Conservation (phyloP, 2,888 invertebrate species). For the Ypsolopha sequella region DNA sequence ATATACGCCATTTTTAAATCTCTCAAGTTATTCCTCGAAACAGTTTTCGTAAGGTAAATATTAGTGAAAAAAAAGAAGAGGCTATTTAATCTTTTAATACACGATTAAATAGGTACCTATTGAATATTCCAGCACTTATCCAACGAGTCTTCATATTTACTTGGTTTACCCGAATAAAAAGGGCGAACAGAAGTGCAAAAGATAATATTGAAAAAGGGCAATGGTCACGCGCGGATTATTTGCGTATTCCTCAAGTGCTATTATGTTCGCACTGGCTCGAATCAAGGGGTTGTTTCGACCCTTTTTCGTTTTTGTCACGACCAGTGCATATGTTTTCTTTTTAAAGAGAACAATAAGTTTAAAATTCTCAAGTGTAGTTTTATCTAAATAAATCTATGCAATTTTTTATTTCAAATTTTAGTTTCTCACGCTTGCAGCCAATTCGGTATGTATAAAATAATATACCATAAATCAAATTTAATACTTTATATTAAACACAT, state of each 20-base stretch:
- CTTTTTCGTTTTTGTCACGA: conserved; percentile 18
- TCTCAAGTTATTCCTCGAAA: too few relatives aligned
- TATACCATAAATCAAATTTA: too few relatives aligned
- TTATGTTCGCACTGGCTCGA: conserved; percentile 12
- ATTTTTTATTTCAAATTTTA: background rate
- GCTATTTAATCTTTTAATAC: too few relatives aligned
- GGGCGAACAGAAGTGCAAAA: background rate
- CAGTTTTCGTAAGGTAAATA: too few relatives aligned
- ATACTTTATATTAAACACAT: too few relatives aligned
- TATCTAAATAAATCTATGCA: conserved; percentile 7
- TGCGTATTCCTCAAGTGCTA: conserved; percentile 40
- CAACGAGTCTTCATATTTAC: too few relatives aligned
- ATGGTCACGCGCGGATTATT: conserved; percentile 47
- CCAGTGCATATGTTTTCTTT: conserved; percentile 45
- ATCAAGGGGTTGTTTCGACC: conserved; percentile 19
- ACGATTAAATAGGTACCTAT: too few relatives aligned
- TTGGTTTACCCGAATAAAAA: too few relatives aligned
- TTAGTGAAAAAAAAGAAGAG: too few relatives aligned
- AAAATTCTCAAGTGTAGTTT: conserved; percentile 27
- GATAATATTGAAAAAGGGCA: conserved; percentile 17
- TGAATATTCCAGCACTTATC: too few relatives aligned
- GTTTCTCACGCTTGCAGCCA: background rate
- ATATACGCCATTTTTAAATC: too few relatives aligned
- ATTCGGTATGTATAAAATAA: too few relatives aligned
- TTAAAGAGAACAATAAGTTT: conserved; percentile 36